Conservation (phyloP, 1,140 invertebrate genomes). For the Papilio polyxenes region DNA sequence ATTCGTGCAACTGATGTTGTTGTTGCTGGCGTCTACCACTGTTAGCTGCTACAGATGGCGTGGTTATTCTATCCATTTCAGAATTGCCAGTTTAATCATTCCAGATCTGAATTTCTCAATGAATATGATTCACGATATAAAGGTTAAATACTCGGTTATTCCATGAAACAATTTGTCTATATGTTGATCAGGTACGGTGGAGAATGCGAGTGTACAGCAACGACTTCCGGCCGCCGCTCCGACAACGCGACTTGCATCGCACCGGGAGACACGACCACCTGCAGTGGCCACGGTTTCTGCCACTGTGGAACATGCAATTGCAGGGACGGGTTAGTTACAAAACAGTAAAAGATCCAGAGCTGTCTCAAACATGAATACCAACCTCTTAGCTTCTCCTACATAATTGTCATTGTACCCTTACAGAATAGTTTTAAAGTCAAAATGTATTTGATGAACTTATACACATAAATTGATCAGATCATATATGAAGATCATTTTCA, state of each 20-base stretch:
- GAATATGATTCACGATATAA: neutral
- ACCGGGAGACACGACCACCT: slow-evolving; percentile 82
- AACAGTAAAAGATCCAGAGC: neutral
- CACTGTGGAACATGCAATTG: slow-evolving; percentile 85
- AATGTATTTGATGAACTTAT: neutral
- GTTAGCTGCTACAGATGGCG: too few species aligned
- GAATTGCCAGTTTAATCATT: too few species aligned
- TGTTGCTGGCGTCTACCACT: too few species aligned
- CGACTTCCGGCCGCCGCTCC: slow-evolving; percentile 60
- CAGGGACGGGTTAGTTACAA: slow-evolving; percentile 50
- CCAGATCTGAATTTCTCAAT: too few species aligned
- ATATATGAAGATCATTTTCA: too few species aligned
- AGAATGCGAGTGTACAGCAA: slow-evolving; percentile 55
- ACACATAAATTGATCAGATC: too few species aligned
- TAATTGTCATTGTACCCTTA: neutral
- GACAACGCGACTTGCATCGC: slow-evolving; percentile 79
- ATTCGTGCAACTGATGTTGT: too few species aligned
- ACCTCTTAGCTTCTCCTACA: neutral
- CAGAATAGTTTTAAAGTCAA: neutral
- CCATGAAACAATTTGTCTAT: neutral
- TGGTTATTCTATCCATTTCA: too few species aligned
- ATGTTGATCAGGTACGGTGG: slow-evolving; percentile 84
- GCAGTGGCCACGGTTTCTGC: slow-evolving; percentile 83
- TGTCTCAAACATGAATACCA: neutral
- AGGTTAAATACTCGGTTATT: too few species aligned